Evolutionary conservation across 2,113 vertebrate species (phyloP), one percentile per base, ranked within the genome.

Genomic region (Drymodes brunneopygia): DNA sequence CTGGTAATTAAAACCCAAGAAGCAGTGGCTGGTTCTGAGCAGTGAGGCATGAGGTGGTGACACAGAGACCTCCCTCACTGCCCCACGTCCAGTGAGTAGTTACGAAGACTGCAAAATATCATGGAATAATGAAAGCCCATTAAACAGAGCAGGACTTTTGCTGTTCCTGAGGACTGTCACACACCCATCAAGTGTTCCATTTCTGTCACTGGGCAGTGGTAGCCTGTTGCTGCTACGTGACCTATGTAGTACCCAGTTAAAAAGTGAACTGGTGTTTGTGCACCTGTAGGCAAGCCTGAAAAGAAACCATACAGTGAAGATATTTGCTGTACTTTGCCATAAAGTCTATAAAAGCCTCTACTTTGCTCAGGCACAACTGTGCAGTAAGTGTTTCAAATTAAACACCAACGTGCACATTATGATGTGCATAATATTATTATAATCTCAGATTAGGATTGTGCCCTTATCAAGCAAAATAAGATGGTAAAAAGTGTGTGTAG

Each of bases 401-500:
- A 72, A 95, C 88, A 97, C 79, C 79, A 92, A 81, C 1, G 2
- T 69, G 66, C 74, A 88, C 47, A 13, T 54, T 92, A 81, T 61
- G 69, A 69, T 33, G 7, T 42, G 12, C 17, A 19, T 19, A 47
- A 9, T 61, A 77, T 33, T 48, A 69, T 36, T 33, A 36, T 33
- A 93, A 92, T 87, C 82, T 97, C 95, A 97, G 96, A 97, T 96
- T 94, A 93, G 95, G 95, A 95, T 21, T 95, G 94, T 84, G 85
- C 67, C 92, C 86, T 47, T 53, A 84, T 92, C 79, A 97, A 96
- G 67, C 82, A 97, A 97, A 97, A 97, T 94, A 61, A 95, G 74
- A 81, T 90, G 79, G 66, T 67, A 95, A 94, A 93, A 93, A 91
- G 85, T 92, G 69, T 22, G 90, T 75, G 42, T 67, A 66, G 75